Conservation (phyloP, 1,140 invertebrate genomes). For the Chionoecetes opilio region DNA sequence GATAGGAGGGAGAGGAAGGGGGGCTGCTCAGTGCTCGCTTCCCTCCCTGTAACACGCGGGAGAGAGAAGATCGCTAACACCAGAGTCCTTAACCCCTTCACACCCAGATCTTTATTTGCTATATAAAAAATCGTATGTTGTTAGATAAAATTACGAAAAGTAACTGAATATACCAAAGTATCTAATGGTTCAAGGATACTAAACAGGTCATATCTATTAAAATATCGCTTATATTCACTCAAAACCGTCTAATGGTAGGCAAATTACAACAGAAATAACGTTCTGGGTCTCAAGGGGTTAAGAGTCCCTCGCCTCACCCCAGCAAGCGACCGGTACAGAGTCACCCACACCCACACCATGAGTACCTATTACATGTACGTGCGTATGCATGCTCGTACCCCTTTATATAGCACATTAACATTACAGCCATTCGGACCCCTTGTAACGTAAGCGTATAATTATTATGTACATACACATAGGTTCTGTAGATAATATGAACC, state of each 20-base stretch:
- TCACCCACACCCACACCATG: neutral
- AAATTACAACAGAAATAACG: no score
- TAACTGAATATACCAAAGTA: no score
- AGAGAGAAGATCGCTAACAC: no score
- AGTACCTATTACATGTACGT: neutral
- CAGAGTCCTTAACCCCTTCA: no score
- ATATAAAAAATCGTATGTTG: no score
- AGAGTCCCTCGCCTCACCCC: neutral
- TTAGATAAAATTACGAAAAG: no score
- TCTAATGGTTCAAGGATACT: no score
- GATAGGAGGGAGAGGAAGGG: neutral
- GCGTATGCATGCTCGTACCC: neutral
- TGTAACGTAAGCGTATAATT: neutral
- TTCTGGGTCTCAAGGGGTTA: no score
- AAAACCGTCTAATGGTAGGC: no score
- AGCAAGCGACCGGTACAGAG: neutral
- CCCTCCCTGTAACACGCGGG: neutral
- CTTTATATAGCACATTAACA: conserved; percentile 1
- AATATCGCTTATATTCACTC: no score
- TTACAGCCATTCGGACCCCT: neutral
- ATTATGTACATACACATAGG: neutral
- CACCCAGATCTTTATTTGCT: no score
- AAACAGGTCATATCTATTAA: no score
- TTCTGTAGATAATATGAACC: neutral
- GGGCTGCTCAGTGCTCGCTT: neutral